phyloP scores from a whole-genome alignment of 2,797 vertebrate species.

The Agapornis canus region DNA sequence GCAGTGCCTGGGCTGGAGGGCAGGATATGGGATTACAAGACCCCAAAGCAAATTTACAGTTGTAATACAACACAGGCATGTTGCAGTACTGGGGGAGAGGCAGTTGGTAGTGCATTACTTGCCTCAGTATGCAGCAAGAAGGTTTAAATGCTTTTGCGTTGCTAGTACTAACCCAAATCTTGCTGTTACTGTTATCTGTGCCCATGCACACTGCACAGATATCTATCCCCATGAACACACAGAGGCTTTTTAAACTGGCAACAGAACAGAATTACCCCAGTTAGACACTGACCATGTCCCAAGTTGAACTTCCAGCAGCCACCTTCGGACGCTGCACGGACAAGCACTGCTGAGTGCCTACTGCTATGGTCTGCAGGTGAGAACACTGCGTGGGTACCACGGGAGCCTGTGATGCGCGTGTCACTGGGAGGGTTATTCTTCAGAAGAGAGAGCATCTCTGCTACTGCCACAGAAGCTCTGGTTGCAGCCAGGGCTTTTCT shows the following conservation, averaged over 20 bases:
- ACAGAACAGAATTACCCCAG: background rate
- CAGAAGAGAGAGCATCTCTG: background rate
- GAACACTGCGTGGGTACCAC: rapidly evolving
- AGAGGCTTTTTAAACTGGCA: background rate
- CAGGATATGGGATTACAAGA: background rate
- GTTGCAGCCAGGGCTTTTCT: no score
- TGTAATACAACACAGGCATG: rapidly evolving
- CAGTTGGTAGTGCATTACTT: rapidly evolving
- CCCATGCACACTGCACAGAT: rapidly evolving
- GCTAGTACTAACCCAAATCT: background rate
- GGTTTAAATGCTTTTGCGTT: background rate
- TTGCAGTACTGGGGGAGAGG: background rate
- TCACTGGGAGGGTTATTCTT: background rate
- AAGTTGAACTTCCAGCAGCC: background rate
- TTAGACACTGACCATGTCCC: background rate
- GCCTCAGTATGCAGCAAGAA: background rate
- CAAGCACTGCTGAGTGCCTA: rapidly evolving
- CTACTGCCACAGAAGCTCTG: rapidly evolving
- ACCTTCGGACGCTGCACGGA: rapidly evolving
- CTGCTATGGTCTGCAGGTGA: background rate
- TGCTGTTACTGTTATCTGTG: background rate
- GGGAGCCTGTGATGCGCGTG: rapidly evolving
- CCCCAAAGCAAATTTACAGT: background rate
- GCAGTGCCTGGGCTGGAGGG: background rate
- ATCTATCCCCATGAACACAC: rapidly evolving